phyloP scores from a whole-genome alignment of 2,888 invertebrate species.

The Helleia helle region DNA sequence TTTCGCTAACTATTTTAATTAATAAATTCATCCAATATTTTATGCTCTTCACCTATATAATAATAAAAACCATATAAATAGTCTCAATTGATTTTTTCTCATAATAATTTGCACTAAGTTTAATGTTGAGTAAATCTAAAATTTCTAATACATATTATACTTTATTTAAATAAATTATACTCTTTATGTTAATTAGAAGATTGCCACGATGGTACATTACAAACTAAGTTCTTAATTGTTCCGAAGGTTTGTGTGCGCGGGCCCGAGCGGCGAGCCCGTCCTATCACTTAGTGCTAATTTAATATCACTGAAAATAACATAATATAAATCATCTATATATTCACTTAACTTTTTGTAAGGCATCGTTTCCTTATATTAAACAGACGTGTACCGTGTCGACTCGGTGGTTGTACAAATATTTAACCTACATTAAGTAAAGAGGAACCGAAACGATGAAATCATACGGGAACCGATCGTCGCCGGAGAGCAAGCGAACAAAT shows the following conservation, averaged over 20 bases:
- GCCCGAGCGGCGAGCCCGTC: slow-evolving; percentile 43
- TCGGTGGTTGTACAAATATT: slow-evolving; percentile 68
- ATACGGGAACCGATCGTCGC: slow-evolving; percentile 19
- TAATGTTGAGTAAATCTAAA: slow-evolving; percentile 73
- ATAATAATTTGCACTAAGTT: slow-evolving; percentile 74
- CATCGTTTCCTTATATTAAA: slow-evolving; percentile 70
- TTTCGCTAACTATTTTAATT: slow-evolving; percentile 74
- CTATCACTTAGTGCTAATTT: slow-evolving; percentile 39
- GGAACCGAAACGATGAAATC: slow-evolving; percentile 41
- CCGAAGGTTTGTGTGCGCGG: slow-evolving; percentile 58
- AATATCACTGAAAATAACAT: slow-evolving; percentile 69
- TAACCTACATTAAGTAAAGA: slow-evolving; percentile 49
- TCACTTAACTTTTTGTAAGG: slow-evolving; percentile 68
- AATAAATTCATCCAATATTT: slow-evolving; percentile 74
- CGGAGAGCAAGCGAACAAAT: slow-evolving; percentile 14
- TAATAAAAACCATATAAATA: slow-evolving; percentile 71
- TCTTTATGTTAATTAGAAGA: slow-evolving; percentile 69
- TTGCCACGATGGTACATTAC: slow-evolving; percentile 68
- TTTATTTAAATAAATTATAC: slow-evolving; percentile 71
- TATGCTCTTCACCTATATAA: slow-evolving; percentile 68
- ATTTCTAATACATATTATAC: slow-evolving; percentile 71
- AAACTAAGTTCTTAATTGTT: slow-evolving; percentile 72
- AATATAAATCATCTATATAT: slow-evolving; percentile 69
- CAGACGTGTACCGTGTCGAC: slow-evolving; percentile 52
- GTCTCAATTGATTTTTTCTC: slow-evolving; percentile 65